Evolutionary conservation across 2,888 invertebrate species (phyloP).

Genomic region (Nomada fucata): DNA sequence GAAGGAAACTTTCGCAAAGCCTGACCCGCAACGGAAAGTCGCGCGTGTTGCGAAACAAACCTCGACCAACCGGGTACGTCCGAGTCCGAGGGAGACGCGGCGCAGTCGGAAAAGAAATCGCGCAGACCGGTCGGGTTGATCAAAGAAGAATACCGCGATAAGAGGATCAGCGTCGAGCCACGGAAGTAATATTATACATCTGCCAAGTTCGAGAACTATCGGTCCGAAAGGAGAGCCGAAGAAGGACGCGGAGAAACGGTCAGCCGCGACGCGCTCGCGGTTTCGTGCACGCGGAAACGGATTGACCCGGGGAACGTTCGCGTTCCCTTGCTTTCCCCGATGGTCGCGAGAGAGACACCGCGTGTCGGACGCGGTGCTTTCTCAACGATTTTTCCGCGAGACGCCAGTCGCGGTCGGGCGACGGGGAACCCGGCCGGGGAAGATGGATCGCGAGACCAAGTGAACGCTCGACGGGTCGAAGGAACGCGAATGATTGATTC

Average conservation of each 20-base stretch:
- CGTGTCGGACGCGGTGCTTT: too few relatives aligned
- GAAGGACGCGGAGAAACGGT: constrained; percentile 43
- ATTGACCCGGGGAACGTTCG: constrained; percentile 67
- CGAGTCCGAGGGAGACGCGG: not conserved
- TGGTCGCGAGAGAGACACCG: constrained; percentile 25
- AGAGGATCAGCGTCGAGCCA: constrained; percentile 45
- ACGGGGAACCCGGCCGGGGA: constrained; percentile 37
- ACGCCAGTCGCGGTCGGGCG: constrained; percentile 46
- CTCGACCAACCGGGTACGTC: constrained; percentile 9
- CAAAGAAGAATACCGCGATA: constrained; percentile 59
- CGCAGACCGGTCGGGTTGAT: constrained; percentile 50
- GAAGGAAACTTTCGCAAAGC: not conserved
- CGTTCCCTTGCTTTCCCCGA: constrained; percentile 57
- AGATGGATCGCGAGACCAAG: constrained; percentile 39
- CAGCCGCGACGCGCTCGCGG: constrained; percentile 45
- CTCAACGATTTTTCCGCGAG: constrained; percentile 43
- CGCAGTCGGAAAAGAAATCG: not conserved
- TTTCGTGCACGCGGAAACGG: constrained; percentile 56
- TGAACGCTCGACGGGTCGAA: not conserved
- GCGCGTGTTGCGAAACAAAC: not conserved
- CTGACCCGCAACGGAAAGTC: not conserved
- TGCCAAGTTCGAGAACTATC: constrained; percentile 62
- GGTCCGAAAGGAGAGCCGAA: constrained; percentile 38
- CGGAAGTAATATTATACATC: constrained; percentile 67
- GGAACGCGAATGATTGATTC: not conserved